Evolutionary conservation across 2,888 invertebrate species (phyloP).

Genomic region (Apodemia zela): DNA sequence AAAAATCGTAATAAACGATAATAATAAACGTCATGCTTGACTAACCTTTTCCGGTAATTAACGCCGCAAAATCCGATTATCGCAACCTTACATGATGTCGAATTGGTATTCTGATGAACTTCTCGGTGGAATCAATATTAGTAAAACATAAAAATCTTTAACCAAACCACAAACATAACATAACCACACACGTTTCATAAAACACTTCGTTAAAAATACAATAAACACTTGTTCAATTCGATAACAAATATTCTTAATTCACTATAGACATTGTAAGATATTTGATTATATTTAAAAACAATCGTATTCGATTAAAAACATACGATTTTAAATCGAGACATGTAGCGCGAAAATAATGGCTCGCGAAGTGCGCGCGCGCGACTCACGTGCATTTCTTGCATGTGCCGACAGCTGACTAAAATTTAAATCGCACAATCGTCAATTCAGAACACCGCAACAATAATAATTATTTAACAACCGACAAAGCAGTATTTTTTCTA

Average conservation of each 20-base stretch:
- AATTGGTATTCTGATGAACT: conserved; percentile 23
- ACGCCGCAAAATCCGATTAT: conserved; percentile 32
- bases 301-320: neutral
- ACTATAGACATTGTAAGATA: neutral
- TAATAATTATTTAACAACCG: conserved; percentile 39
- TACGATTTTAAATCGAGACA: conserved; percentile 30
- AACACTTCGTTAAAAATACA: conserved; percentile 26
- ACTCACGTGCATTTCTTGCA: conserved; percentile 67
- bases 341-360: conserved; percentile 40
- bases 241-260: neutral
- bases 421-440: conserved; percentile 42
- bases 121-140: conserved; percentile 10
- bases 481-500: conserved; percentile 65
- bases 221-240: neutral
- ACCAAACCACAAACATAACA: conserved; percentile 8
- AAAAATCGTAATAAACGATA: neutral
- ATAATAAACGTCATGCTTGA: conserved; percentile 16
- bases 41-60: conserved; percentile 30
- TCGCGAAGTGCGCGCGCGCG: conserved; percentile 65
- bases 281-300: neutral
- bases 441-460: conserved; percentile 68
- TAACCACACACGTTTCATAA: conserved; percentile 20
- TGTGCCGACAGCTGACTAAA: conserved; percentile 75
- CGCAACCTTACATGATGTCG: conserved; percentile 41
- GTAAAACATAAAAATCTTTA: conserved; percentile 22